Conservation (phyloP, 1,140 invertebrate genomes). For the Aphis gossypii region DNA sequence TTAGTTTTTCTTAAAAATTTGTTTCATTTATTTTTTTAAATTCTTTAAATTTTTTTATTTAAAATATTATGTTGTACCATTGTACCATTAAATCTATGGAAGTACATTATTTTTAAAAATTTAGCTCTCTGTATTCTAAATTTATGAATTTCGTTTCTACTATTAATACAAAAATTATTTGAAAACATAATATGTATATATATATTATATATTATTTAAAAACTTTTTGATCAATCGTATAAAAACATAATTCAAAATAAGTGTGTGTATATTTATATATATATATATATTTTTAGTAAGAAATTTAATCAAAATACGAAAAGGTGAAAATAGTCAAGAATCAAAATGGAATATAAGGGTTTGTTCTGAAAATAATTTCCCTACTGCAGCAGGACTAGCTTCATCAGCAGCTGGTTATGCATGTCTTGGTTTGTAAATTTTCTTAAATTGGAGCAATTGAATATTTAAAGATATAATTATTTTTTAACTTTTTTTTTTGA, state of each 20-base stretch:
- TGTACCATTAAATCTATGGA: background rate
- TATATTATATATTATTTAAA: too few relatives aligned
- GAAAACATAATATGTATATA: too few relatives aligned
- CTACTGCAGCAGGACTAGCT: constrained; percentile 96
- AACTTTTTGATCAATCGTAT: too few relatives aligned
- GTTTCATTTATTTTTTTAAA: background rate
- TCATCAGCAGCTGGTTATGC: constrained; percentile 98
- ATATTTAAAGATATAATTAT: background rate
- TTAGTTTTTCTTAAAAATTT: too few relatives aligned
- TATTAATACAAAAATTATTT: background rate
- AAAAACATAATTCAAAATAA: background rate
- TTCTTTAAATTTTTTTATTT: background rate
- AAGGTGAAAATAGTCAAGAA: constrained; percentile 11
- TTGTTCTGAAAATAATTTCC: constrained; percentile 97
- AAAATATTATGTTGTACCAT: background rate
- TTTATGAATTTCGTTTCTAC: too few relatives aligned
- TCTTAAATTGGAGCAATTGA: background rate
- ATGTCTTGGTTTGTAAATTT: constrained; percentile 71
- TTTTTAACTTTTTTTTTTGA: background rate
- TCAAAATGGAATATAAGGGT: constrained; percentile 66
- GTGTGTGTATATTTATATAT: background rate
- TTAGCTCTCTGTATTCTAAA: background rate
- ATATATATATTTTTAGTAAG: constrained; percentile 33
- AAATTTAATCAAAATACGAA: constrained; percentile 54
- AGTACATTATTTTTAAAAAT: background rate